Conservation (phyloP, 2,888 invertebrate genomes). For the Blera fallax region DNA sequence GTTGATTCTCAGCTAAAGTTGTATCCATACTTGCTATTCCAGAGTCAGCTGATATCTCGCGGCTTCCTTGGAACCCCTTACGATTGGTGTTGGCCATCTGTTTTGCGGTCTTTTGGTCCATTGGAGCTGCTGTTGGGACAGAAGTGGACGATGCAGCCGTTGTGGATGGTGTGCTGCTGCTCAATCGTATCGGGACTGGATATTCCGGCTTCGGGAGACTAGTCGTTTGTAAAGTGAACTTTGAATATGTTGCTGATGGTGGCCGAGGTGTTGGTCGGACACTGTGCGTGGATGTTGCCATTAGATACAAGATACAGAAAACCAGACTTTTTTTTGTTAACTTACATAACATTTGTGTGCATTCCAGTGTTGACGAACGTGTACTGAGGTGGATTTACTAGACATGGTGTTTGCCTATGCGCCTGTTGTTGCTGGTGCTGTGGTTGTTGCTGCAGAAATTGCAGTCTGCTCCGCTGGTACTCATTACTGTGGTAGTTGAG, state of each 20-base stretch:
- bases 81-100: conserved; percentile 88
- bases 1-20: conserved; percentile 77
- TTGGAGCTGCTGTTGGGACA: conserved; percentile 82
- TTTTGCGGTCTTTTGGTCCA: conserved; percentile 88
- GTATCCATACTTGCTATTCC: conserved; percentile 81
- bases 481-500: conserved; percentile 82
- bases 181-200: conserved; percentile 82
- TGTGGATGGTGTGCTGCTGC: conserved; percentile 74
- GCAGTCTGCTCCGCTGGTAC: conserved; percentile 78
- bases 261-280: conserved; percentile 80
- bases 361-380: conserved; percentile 79
- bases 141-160: conserved; percentile 75
- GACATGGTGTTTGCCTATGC: conserved; percentile 73
- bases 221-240: conserved; percentile 87
- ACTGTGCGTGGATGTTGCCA: conserved; percentile 73
- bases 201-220: conserved; percentile 90
- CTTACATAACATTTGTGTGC: conserved; percentile 82
- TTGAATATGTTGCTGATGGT: conserved; percentile 82
- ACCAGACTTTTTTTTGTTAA: conserved; percentile 39
- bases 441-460: conserved; percentile 77
- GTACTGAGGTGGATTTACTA: conserved; percentile 75
- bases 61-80: conserved; percentile 80
- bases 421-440: conserved; percentile 63
- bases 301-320: conserved; percentile 4
- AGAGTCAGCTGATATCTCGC: conserved; percentile 82